These are phyloP conservation scores for Phrixothrix hirtus DNA, from an alignment of 2,888 invertebrate species.

Conservation along the genomic window DNA sequence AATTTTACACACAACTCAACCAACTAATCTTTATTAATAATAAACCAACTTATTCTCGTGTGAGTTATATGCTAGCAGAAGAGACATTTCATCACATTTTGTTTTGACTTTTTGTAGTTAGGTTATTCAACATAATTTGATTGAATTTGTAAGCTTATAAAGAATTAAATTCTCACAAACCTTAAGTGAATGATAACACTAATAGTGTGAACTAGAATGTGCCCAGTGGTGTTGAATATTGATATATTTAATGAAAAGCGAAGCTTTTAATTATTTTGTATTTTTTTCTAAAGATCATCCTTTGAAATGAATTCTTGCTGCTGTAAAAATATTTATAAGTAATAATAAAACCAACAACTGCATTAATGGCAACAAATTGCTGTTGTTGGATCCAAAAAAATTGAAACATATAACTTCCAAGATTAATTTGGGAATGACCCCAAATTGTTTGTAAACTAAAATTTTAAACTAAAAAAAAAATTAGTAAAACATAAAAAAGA, in stretches of 20 bases:
- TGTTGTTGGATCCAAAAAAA: slow-evolving; percentile 51
- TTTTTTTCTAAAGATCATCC: slow-evolving; percentile 55
- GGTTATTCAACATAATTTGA: too few species aligned
- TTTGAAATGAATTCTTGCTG: slow-evolving; percentile 57
- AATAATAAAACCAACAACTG: slow-evolving; percentile 50
- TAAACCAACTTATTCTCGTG: slow-evolving; percentile 52
- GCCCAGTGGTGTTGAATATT: slow-evolving; percentile 8
- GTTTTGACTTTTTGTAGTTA: slow-evolving; percentile 17
- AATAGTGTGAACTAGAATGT: neutral
- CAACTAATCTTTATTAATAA: slow-evolving; percentile 51
- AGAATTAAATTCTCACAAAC: too few species aligned
- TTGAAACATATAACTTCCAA: slow-evolving; percentile 53
- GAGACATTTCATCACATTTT: slow-evolving; percentile 56
- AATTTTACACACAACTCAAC: slow-evolving; percentile 35
- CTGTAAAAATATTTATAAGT: slow-evolving; percentile 53
- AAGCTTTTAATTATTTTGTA: slow-evolving; percentile 20
- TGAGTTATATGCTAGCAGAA: slow-evolving; percentile 56
- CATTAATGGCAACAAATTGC: slow-evolving; percentile 38
- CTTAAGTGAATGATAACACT: too few species aligned
- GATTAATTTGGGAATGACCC: slow-evolving; percentile 38
- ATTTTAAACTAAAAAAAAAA: slow-evolving; percentile 53
- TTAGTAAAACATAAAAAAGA: slow-evolving; percentile 50
- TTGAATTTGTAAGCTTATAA: too few species aligned
- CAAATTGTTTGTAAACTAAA: slow-evolving; percentile 38
- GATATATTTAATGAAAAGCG: slow-evolving; percentile 10